Evolutionary conservation across 2,888 invertebrate species (phyloP).

Genomic region (Microctonus hyperodae): DNA sequence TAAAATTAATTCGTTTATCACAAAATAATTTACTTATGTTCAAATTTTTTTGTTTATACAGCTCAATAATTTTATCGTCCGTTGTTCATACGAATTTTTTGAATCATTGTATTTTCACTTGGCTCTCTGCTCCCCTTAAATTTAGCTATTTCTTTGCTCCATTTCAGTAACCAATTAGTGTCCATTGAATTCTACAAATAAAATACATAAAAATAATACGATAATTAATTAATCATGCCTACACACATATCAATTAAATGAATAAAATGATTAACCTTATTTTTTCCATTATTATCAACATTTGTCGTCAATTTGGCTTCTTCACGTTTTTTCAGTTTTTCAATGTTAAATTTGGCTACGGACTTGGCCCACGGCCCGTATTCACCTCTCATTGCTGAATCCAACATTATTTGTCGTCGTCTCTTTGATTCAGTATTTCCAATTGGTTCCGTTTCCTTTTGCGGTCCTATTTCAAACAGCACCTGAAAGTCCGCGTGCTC

Average conservation of each 20-base stretch:
- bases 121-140: constrained; percentile 26
- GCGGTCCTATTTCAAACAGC: constrained; percentile 79
- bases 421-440: constrained; percentile 61
- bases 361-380: constrained; percentile 57
- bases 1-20: neutral
- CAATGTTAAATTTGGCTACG: constrained; percentile 54
- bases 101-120: constrained; percentile 6
- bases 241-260: constrained; percentile 4
- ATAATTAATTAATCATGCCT: neutral
- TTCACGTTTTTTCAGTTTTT: constrained; percentile 50
- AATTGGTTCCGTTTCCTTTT: constrained; percentile 75
- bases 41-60: neutral
- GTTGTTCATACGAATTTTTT: constrained; percentile 12
- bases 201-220: neutral
- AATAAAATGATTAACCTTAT: constrained; percentile 26
- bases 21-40: neutral
- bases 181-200: constrained; percentile 35
- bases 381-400: constrained; percentile 57
- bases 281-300: constrained; percentile 38
- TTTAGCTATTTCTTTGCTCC: constrained; percentile 44
- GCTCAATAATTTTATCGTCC: neutral
- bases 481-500: constrained; percentile 85
- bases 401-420: constrained; percentile 49
- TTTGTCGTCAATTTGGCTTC: constrained; percentile 46
- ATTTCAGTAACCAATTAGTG: constrained; percentile 48